Evolutionary conservation across 2,797 vertebrate species (phyloP).

Genomic region (Sternotherus odoratus): DNA sequence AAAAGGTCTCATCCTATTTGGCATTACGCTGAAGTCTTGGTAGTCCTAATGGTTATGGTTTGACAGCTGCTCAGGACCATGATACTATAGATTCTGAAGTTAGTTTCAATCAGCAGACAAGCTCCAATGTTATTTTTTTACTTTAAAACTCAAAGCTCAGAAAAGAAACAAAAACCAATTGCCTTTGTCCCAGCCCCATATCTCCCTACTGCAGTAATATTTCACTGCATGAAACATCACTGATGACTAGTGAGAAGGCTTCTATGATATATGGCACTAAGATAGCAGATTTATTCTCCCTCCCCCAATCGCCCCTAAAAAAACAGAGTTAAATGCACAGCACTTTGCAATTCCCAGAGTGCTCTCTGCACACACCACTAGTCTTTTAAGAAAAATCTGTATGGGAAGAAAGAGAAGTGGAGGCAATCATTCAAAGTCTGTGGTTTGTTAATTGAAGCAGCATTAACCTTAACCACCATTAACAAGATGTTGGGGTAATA

Average conservation of each 20-base stretch:
- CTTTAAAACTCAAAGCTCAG: not conserved
- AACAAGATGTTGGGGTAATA: constrained; percentile 59
- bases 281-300: not conserved
- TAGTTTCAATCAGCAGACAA: not conserved
- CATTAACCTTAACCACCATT: constrained; percentile 21
- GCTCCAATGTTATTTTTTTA: not conserved
- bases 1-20: not conserved
- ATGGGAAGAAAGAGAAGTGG: constrained; percentile 37
- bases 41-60: not conserved
- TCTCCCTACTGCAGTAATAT: not conserved
- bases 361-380: not conserved
- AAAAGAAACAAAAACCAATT: not conserved
- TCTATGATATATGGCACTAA: constrained; percentile 19
- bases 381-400: constrained; percentile 68
- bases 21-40: not conserved
- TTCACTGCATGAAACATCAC: not conserved
- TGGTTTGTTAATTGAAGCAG: constrained; percentile 54
- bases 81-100: not conserved
- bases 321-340: not conserved
- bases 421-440: constrained; percentile 73
- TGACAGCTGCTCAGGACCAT: not conserved
- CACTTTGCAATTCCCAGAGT: not conserved
- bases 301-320: not conserved
- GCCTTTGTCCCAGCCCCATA: not conserved
- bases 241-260: not conserved